Evolutionary conservation across 35 echinoderm and acorn worm genomes (phyloP).

Genomic region (Stichopus chloronotus): DNA sequence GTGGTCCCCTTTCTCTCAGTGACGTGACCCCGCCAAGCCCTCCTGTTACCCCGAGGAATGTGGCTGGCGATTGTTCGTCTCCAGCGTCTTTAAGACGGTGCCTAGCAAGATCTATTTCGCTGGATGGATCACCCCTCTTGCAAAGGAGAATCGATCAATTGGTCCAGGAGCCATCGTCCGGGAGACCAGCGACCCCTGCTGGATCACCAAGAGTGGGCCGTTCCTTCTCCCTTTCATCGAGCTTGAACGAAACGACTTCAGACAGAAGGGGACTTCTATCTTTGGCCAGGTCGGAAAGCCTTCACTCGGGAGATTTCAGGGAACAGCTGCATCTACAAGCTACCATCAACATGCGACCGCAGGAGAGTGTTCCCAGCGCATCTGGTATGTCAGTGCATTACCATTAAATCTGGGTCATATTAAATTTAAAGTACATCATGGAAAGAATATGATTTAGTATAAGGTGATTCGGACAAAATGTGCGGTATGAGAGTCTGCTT

Average conservation of each 20-base stretch:
- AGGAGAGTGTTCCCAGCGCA: background rate
- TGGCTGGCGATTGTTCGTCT: conserved; percentile 20
- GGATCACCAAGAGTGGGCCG: background rate
- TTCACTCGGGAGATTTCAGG: background rate
- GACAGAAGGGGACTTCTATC: background rate
- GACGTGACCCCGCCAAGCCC: background rate
- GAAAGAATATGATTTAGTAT: no score
- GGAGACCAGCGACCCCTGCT: background rate
- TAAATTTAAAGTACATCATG: no score
- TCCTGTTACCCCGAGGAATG: background rate
- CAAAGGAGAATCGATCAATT: background rate
- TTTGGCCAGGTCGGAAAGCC: background rate
- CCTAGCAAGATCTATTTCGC: conserved; percentile 2
- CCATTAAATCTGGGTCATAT: no score
- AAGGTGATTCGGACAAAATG: no score
- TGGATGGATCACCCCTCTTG: conserved; percentile 18
- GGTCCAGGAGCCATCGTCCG: background rate
- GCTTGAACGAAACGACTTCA: conserved; percentile 21
- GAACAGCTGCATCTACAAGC: background rate
- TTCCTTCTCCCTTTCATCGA: background rate
- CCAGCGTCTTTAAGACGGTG: background rate
- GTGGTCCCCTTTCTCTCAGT: background rate
- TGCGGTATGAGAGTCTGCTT: no score
- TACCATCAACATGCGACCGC: background rate
- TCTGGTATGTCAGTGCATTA: background rate